A percentile compares a stretch with the other conserved stretches of the same genome.
These are phyloP conservation scores for Gandaritis pyraliata DNA, from an alignment of 2,888 invertebrate genomes.

Conservation along the genomic window DNA sequence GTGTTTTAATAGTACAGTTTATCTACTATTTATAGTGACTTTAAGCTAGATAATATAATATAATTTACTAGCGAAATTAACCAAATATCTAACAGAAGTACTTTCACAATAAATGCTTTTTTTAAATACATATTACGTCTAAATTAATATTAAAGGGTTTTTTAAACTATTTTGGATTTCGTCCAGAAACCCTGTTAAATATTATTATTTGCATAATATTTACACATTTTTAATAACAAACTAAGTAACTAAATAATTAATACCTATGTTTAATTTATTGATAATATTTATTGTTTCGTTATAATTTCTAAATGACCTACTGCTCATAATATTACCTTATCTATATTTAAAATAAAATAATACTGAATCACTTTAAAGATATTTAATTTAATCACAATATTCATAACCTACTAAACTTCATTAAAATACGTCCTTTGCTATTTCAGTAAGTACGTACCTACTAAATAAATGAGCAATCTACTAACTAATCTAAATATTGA, in stretches of 20 bases:
- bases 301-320: neutral
- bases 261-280: constrained; percentile 1
- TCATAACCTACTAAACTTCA: too few relatives aligned
- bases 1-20: neutral
- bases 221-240: constrained; percentile 42
- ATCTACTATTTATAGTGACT: neutral
- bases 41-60: neutral
- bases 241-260: constrained; percentile 20
- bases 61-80: neutral
- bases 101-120: neutral
- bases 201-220: constrained; percentile 34
- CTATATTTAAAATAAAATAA: too few relatives aligned
- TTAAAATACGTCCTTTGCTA: too few relatives aligned
- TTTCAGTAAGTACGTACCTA: neutral
- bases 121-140: neutral
- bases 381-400: too few relatives aligned
- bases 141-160: neutral
- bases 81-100: neutral
- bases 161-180: constrained; percentile 50
- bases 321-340: too few relatives aligned
- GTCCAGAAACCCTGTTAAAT: constrained; percentile 58
- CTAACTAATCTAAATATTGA: constrained; percentile 44
- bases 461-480: constrained; percentile 16
- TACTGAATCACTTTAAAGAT: too few relatives aligned
- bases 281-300: constrained; percentile 54